Percentiles rank a stretch among this genome's conserved stretches.
Conservation (phyloP, 1,140 invertebrate species). For the Drosophila kurseongensis region DNA sequence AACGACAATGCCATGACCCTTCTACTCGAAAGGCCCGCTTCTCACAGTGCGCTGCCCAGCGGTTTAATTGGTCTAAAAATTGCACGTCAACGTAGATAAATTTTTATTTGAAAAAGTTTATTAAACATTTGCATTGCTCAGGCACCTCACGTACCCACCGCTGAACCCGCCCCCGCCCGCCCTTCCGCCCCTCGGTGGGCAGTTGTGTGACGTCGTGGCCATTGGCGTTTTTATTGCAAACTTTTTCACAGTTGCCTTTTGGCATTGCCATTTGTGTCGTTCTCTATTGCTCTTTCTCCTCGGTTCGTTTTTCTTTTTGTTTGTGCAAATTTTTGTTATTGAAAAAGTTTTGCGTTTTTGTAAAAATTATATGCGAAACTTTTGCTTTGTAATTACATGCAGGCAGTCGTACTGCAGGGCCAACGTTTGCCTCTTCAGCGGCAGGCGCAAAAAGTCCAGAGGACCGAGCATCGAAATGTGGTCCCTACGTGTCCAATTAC, state of each 20-base stretch:
- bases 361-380: slow-evolving; percentile 74
- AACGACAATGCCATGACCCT: slow-evolving; percentile 4
- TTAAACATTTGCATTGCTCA: slow-evolving; percentile 78
- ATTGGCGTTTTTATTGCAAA: slow-evolving; percentile 76
- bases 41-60: slow-evolving; percentile 21
- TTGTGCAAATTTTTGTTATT: slow-evolving; percentile 71
- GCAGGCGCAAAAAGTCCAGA: not conserved
- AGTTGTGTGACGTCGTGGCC: slow-evolving; percentile 60
- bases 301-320: slow-evolving; percentile 17
- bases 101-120: slow-evolving; percentile 83
- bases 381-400: slow-evolving; percentile 81
- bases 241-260: slow-evolving; percentile 70
- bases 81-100: slow-evolving; percentile 81
- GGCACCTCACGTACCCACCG: slow-evolving; percentile 64
- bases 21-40: not conserved
- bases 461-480: slow-evolving; percentile 8
- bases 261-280: slow-evolving; percentile 53
- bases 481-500: slow-evolving; percentile 41
- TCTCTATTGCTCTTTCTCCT: slow-evolving; percentile 18
- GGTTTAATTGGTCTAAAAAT: slow-evolving; percentile 80
- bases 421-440: not conserved
- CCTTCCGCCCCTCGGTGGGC: slow-evolving; percentile 2
- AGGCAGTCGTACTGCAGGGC: slow-evolving; percentile 22
- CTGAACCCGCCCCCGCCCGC: not conserved
- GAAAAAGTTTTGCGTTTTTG: slow-evolving; percentile 76